These are phyloP conservation scores for Brachionus asplanchnoidis DNA, from an alignment of 1,140 invertebrate species.

Conservation along the genomic window DNA sequence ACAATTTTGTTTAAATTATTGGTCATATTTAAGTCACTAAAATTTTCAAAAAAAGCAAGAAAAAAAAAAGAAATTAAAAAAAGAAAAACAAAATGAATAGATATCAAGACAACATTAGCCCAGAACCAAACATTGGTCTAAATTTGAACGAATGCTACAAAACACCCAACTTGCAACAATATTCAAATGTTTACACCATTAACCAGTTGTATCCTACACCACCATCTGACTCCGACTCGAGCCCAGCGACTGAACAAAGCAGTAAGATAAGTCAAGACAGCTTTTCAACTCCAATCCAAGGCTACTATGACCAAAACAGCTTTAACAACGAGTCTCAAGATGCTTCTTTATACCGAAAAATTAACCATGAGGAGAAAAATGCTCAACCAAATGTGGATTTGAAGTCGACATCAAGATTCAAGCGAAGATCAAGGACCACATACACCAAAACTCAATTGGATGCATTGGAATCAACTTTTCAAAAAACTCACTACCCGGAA, in stretches of 20 bases:
- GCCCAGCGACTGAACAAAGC: neutral
- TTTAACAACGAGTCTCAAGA: constrained; percentile 28
- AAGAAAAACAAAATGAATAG: constrained; percentile 4
- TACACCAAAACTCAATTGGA: constrained; percentile 37
- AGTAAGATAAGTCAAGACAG: neutral
- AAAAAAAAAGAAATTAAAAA: neutral
- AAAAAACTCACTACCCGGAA: constrained; percentile 40
- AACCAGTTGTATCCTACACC: constrained; percentile 27
- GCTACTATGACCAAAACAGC: constrained; percentile 13
- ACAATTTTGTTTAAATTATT: neutral
- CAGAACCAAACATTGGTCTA: neutral
- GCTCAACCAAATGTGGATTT: neutral
- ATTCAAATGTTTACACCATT: neutral
- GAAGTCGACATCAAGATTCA: neutral
- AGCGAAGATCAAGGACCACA: constrained; percentile 28
- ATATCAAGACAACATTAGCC: constrained; percentile 16
- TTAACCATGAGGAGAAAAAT: neutral
- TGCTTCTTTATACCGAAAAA: neutral
- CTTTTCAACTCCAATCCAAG: neutral
- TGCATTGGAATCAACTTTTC: constrained; percentile 22
- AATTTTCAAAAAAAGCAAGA: neutral
- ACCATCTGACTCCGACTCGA: neutral
- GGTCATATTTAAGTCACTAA: neutral
- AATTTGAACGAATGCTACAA: constrained; percentile 28
- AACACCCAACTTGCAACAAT: constrained; percentile 6